These are phyloP conservation scores for Cheilinus undulatus DNA, from an alignment of 2,113 vertebrate species.

Conservation along the genomic window DNA sequence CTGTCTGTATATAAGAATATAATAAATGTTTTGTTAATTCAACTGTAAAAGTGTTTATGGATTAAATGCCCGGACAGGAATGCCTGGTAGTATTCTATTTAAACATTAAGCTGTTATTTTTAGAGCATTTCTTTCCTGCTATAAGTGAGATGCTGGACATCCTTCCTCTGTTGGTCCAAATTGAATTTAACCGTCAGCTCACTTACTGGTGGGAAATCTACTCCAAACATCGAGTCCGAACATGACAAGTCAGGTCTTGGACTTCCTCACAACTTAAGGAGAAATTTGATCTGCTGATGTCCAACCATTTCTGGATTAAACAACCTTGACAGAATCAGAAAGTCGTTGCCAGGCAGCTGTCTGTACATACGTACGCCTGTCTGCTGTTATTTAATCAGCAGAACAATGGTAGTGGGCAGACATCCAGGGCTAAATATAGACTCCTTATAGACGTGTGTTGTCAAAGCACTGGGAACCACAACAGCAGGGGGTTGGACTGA, in stretches of 20 bases:
- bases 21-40: slow-evolving; percentile 21
- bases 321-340: slow-evolving; percentile 48
- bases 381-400: slow-evolving; percentile 52
- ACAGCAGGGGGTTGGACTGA: slow-evolving; percentile 17
- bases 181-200: slow-evolving; percentile 20
- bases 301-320: slow-evolving; percentile 24
- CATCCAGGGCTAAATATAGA: slow-evolving; percentile 64
- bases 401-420: slow-evolving; percentile 60
- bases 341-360: slow-evolving; percentile 37
- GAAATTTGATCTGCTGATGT: background rate
- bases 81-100: background rate
- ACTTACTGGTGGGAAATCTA: slow-evolving; percentile 12
- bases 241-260: background rate
- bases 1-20: background rate
- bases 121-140: slow-evolving; percentile 12
- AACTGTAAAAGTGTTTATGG: background rate
- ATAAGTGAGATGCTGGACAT: slow-evolving; percentile 16
- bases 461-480: slow-evolving; percentile 47
- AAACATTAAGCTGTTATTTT: slow-evolving; percentile 31
- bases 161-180: slow-evolving; percentile 16
- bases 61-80: slow-evolving; percentile 10
- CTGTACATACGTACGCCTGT: slow-evolving; percentile 19
- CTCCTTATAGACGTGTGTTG: slow-evolving; percentile 35
- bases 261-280: slow-evolving; percentile 5
- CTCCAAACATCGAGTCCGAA: background rate